Percentiles rank a stretch among this genome's conserved stretches.
These are phyloP conservation scores for Centropus unirufus DNA, from an alignment of 2,113 vertebrate genomes.

Conservation along the genomic window DNA sequence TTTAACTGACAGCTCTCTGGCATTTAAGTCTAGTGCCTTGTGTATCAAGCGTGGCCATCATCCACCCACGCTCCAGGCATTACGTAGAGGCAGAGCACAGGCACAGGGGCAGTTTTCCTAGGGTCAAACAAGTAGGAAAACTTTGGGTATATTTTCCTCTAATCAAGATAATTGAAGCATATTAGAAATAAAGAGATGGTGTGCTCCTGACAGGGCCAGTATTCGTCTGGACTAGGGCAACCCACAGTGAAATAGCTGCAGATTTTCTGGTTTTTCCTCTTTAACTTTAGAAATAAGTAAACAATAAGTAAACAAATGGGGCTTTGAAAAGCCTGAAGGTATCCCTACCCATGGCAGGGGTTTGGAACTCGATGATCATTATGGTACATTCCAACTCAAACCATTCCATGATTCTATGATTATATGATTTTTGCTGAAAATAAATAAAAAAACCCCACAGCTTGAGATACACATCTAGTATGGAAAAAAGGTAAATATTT, in stretches of 20 bases:
- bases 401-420: no score
- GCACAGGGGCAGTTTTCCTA: no score
- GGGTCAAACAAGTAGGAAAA: not conserved
- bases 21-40: not conserved
- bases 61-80: no score
- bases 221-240: not conserved
- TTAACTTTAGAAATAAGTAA: not conserved
- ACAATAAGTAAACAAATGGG: no score
- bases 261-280: not conserved
- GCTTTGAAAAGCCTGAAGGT: no score
- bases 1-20: not conserved
- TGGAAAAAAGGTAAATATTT: not conserved
- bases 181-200: not conserved
- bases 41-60: not conserved
- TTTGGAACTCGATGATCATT: no score
- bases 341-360: no score
- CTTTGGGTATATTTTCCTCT: not conserved
- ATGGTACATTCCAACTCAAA: no score
- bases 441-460: not conserved
- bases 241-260: not conserved
- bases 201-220: not conserved
- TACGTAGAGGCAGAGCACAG: not conserved
- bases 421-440: not conserved
- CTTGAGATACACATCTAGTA: no score
- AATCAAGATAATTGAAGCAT: not conserved